phyloP scores from a whole-genome alignment of 1,140 invertebrate species.

The Macrostomum lignano region DNA sequence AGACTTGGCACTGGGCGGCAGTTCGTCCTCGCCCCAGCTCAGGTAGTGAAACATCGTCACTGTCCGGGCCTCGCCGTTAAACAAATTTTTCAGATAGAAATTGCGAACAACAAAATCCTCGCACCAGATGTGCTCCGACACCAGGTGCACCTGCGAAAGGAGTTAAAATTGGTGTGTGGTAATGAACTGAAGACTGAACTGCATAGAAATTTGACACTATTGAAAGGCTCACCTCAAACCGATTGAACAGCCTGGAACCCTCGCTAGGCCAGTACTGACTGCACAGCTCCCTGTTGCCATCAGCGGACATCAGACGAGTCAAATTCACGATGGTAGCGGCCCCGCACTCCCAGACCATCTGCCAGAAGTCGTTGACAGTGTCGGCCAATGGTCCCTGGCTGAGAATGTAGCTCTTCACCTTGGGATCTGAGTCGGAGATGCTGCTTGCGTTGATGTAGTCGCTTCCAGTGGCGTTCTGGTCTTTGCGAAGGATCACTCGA shows the following conservation, averaged over 20 bases:
- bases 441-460: no score
- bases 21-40: conserved; percentile 69
- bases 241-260: conserved; percentile 80
- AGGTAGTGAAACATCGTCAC: conserved; percentile 98
- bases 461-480: no score
- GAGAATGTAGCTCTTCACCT: conserved; percentile 78
- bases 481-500: no score
- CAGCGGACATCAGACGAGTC: no score
- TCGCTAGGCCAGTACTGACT: conserved; percentile 88
- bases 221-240: conserved; percentile 51
- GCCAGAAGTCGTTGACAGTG: conserved; percentile 72
- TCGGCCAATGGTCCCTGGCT: conserved; percentile 67
- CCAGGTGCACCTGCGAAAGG: conserved; percentile 81
- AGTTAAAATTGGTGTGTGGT: no score
- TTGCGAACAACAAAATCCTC: conserved; percentile 90
- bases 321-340: conserved; percentile 86
- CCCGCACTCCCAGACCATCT: conserved; percentile 73
- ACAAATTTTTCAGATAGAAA: conserved; percentile 87
- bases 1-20: conserved; percentile 66
- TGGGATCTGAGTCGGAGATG: no score
- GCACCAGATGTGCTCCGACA: conserved; percentile 97
- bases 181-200: no score
- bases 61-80: conserved; percentile 78
- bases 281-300: conserved; percentile 51
- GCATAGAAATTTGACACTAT: no score